Evolutionary conservation across 2,888 invertebrate species (phyloP), one percentile per base, ranked within the genome.

Genomic region (Amphipoea oculea): DNA sequence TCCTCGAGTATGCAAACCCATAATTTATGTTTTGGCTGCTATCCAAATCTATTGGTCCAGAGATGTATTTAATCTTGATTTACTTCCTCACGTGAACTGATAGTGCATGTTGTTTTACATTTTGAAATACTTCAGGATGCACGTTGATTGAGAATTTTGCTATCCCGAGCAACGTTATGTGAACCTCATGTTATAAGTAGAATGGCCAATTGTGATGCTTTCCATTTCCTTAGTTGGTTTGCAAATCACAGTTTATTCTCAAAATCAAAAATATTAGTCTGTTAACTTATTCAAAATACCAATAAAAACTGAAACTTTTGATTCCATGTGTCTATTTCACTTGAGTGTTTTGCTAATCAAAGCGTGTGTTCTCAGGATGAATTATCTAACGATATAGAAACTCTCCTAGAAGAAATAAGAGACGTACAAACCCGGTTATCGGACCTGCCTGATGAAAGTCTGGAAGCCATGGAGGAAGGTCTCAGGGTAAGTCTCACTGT

Each of bases 391-490:
- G 98, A 98, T 95, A 97, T 98, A 94, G 98, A 98, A 94, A 97
- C 97, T 92, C 97, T 98, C 90, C 98, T 98, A 90, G 97, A 97
- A 94, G 98, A 98, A 91, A 97, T 98, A 88, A 97, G 97, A 89
- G 97, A 97, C 88, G 97, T 98, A 85, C 98, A 98, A 96, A 97
- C 97, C 85, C 97, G 97, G 88, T 97, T 98, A 89, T 97, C 97
- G 79, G 97, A 97, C 92, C 97, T 98, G 88, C 98, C 98, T 36
- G 97, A 97, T 87, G 98, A 98, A 92, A 98, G 97, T 93, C 97
- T 98, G 89, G 97, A 98, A 86, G 97, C 97, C 76, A 98, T 98
- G 98, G 97, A 98, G 87, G 95, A 97, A 73, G 98, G 98, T 88
- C 97, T 98, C 67, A 97, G 97, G 98, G 98, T 98, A 96, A 98